phyloP scores from a whole-genome alignment of 1,140 invertebrate genomes.

The Charaxes varanes region DNA sequence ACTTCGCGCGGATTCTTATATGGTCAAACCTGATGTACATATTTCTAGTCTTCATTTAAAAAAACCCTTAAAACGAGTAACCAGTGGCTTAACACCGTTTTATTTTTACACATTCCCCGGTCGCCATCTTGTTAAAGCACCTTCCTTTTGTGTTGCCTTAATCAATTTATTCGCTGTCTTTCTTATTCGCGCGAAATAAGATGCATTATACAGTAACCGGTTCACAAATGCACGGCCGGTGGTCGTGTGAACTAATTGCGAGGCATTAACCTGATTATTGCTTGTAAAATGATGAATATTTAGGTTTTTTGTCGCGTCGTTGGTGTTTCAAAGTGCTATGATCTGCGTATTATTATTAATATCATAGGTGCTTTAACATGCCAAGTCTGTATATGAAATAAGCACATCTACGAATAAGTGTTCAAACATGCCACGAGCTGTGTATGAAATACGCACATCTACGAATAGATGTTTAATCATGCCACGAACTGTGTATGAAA shows the following conservation, averaged over 20 bases:
- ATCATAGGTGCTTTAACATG: no score
- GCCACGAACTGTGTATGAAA: no score
- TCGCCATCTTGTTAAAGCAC: constrained; percentile 12
- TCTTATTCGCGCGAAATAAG: constrained; percentile 14
- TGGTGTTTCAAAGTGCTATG: not conserved
- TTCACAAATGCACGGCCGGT: constrained; percentile 43
- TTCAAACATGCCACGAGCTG: no score
- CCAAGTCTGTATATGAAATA: no score
- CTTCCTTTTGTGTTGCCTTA: constrained; percentile 8
- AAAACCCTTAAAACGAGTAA: no score
- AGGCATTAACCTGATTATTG: constrained; percentile 47
- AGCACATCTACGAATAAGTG: no score
- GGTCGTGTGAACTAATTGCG: constrained; percentile 51
- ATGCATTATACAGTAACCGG: constrained; percentile 27
- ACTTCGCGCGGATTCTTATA: no score
- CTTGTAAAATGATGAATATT: constrained; percentile 8
- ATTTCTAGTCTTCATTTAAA: no score
- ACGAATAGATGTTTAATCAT: no score
- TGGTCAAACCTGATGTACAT: no score
- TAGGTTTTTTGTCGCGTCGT: not conserved
- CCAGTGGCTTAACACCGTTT: constrained; percentile 1
- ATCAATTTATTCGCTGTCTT: constrained; percentile 16
- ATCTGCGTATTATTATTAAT: not conserved
- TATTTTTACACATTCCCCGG: constrained; percentile 4
- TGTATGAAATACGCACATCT: no score